These are phyloP conservation scores for Antennarius maculatus DNA, from an alignment of 2,797 vertebrate species.

Conservation along the genomic window DNA sequence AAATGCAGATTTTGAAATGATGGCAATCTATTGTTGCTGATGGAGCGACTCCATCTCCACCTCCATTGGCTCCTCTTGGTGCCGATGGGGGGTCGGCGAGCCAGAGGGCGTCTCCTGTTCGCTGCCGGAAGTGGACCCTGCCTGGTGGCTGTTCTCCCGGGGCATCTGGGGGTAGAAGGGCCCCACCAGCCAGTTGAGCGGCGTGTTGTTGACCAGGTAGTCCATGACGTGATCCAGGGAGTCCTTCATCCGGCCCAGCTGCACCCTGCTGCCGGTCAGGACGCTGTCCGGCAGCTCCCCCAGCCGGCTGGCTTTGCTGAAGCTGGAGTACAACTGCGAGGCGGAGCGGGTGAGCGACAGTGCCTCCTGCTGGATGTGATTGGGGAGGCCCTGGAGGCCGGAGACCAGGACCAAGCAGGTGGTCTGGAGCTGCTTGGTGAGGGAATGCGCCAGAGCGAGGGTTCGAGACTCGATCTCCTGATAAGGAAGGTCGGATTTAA, in stretches of 20 bases:
- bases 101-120: not conserved
- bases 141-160: not conserved
- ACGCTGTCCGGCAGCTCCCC: conserved; percentile 85
- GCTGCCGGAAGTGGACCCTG: not conserved
- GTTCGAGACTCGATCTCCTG: conserved; percentile 90
- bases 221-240: conserved; percentile 93
- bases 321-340: conserved; percentile 82
- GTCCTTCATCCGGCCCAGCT: conserved; percentile 87
- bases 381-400: conserved; percentile 88
- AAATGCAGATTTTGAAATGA: not conserved
- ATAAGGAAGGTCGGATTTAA: not conserved
- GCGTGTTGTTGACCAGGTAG: conserved; percentile 96
- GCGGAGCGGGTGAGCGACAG: conserved; percentile 81
- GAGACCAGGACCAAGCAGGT: conserved; percentile 87
- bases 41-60: conserved; percentile 60
- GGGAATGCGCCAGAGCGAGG: conserved; percentile 83
- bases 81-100: not conserved
- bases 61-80: conserved; percentile 28
- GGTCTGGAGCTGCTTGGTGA: conserved; percentile 92
- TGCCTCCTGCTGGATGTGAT: conserved; percentile 88
- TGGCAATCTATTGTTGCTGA: not conserved
- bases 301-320: conserved; percentile 79
- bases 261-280: conserved; percentile 82
- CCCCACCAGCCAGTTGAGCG: conserved; percentile 97
- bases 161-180: conserved; percentile 89